Conservation (phyloP, 2,797 vertebrate genomes). For the Tragelaphus oryx region DNA sequence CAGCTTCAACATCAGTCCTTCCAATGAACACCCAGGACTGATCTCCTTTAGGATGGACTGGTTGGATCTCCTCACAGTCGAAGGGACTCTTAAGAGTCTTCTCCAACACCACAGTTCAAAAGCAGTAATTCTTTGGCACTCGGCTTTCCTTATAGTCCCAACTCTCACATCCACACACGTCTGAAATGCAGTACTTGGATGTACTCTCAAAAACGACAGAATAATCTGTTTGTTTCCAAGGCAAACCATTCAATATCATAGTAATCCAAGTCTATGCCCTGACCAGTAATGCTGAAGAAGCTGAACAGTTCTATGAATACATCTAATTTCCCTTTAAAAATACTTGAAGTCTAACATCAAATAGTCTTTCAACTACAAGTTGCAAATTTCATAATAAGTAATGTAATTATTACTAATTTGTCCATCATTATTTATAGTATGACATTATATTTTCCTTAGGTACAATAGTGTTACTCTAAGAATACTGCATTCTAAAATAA, state of each 20-base stretch:
- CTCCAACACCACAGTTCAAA: neutral
- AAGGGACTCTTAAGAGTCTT: neutral
- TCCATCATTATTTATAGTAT: slow-evolving; percentile 4
- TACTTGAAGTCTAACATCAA: neutral
- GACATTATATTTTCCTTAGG: slow-evolving; percentile 27
- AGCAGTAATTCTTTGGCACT: neutral
- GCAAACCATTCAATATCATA: neutral
- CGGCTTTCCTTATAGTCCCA: neutral
- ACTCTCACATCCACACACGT: neutral
- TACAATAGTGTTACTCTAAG: neutral
- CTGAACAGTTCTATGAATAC: neutral
- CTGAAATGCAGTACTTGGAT: neutral
- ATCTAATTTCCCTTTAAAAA: slow-evolving; percentile 52
- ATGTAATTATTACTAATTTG: slow-evolving; percentile 4
- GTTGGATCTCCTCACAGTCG: neutral
- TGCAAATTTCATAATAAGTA: slow-evolving; percentile 22
- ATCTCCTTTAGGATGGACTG: neutral
- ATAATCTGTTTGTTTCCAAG: neutral
- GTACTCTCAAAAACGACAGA: neutral
- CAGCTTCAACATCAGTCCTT: neutral
- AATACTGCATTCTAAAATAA: slow-evolving; percentile 29
- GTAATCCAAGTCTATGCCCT: neutral
- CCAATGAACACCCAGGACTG: neutral
- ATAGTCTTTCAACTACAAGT: slow-evolving; percentile 28
- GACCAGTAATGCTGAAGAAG: neutral